A percentile compares a stretch with the other conserved stretches of the same genome.
Conservation (phyloP, 1,140 invertebrate species). For the Pogonus chalceus region DNA sequence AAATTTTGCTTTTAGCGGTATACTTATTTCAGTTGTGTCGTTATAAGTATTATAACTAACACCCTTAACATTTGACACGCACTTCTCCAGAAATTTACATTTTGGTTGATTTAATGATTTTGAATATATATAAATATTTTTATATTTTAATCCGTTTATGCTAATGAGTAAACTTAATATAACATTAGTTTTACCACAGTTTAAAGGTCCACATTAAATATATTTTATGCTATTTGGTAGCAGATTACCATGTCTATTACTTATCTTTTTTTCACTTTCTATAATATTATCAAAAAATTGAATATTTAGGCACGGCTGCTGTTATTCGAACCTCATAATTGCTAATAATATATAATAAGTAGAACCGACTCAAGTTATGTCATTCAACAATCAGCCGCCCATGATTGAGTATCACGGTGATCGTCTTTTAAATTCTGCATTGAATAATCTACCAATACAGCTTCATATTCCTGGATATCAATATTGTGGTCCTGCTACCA, state of each 20-base stretch:
- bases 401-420: too few species aligned
- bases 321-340: conserved; percentile 1
- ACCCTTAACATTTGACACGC: conserved; percentile 20
- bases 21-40: conserved; percentile 25
- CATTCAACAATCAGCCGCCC: too few species aligned
- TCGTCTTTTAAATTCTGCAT: conserved; percentile 24
- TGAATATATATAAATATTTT: conserved; percentile 32
- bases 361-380: too few species aligned
- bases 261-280: background rate
- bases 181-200: conserved; percentile 31
- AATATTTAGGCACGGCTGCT: background rate
- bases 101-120: conserved; percentile 31
- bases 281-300: background rate
- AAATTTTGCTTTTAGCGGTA: conserved; percentile 17
- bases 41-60: conserved; percentile 25
- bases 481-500: conserved; percentile 25
- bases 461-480: conserved; percentile 19
- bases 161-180: too few species aligned
- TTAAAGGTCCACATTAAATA: conserved; percentile 19
- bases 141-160: conserved; percentile 27
- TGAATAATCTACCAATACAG: conserved; percentile 25
- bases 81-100: conserved; percentile 21
- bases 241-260: background rate
- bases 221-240: background rate
- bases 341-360: too few species aligned